These are phyloP conservation scores for Anoplophora glabripennis DNA, from an alignment of 1,140 invertebrate genomes.

Conservation along the genomic window DNA sequence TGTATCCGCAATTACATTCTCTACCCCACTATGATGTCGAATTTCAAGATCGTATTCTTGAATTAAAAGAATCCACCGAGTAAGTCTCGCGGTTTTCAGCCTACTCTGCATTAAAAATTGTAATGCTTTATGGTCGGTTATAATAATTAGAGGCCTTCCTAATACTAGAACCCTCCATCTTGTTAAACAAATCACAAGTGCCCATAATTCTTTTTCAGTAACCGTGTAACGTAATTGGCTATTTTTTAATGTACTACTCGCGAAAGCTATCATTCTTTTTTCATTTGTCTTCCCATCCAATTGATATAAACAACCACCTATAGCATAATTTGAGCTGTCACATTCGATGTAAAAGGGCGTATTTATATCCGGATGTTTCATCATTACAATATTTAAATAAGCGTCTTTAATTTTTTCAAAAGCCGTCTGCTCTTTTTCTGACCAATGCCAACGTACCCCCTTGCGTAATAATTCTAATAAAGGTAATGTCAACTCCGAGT, in stretches of 20 bases:
- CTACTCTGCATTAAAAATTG: not conserved
- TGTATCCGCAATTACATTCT: not conserved
- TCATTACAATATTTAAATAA: not conserved
- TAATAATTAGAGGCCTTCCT: not conserved
- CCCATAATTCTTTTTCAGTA: not conserved
- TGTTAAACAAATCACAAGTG: not conserved
- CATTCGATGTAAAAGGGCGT: not conserved
- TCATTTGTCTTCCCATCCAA: not conserved
- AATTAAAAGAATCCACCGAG: conserved; percentile 3
- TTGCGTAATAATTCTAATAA: not conserved
- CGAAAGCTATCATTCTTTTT: not conserved
- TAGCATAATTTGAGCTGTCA: conserved; percentile 3
- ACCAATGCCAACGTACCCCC: not conserved
- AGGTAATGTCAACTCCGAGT: not conserved
- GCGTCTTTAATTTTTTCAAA: not conserved
- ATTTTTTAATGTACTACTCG: not conserved
- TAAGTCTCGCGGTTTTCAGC: not conserved
- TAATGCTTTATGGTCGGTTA: not conserved
- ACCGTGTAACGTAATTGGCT: not conserved
- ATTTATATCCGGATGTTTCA: not conserved
- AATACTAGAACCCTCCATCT: not conserved
- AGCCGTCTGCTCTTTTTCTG: not conserved
- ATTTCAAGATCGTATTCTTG: not conserved
- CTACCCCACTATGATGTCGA: not conserved
- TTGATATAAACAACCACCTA: conserved; percentile 1